A percentile compares a stretch with the other conserved stretches of the same genome.
phyloP scores from a whole-genome alignment of 2,797 vertebrate genomes.

The Astyanax mexicanus region DNA sequence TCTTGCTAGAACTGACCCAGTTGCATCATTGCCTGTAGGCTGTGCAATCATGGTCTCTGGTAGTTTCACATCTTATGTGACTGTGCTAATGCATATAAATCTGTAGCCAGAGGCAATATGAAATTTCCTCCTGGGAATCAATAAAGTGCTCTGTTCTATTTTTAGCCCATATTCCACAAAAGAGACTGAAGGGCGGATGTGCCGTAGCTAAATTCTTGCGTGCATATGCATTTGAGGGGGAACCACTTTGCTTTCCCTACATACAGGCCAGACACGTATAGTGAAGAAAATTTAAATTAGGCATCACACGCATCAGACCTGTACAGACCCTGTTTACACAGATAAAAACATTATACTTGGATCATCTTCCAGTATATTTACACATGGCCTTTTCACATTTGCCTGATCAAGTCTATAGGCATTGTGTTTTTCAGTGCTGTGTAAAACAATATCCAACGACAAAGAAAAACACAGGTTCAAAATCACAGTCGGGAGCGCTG shows the following conservation, averaged over 20 bases:
- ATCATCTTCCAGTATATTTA: too few species aligned
- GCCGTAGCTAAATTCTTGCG: slow-evolving; percentile 11
- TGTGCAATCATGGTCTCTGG: slow-evolving; percentile 6
- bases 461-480: too few species aligned
- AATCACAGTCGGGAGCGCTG: too few species aligned
- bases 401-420: too few species aligned
- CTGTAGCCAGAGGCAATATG: slow-evolving; percentile 10
- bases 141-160: slow-evolving; percentile 8
- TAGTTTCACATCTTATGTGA: slow-evolving; percentile 20
- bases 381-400: too few species aligned
- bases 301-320: neutral
- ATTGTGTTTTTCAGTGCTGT: too few species aligned
- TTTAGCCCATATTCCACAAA: slow-evolving; percentile 21
- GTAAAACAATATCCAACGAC: too few species aligned
- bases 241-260: neutral
- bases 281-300: slow-evolving; percentile 31
- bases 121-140: slow-evolving; percentile 33
- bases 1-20: slow-evolving; percentile 19
- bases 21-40: slow-evolving; percentile 3
- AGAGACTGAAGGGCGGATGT: slow-evolving; percentile 25
- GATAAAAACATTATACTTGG: too few species aligned
- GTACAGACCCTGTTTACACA: neutral
- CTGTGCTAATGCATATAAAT: slow-evolving; percentile 30
- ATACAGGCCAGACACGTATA: neutral
- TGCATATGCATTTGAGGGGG: neutral